Conservation (phyloP, 2,888 invertebrate species). For the Notocelia uddmanniana region DNA sequence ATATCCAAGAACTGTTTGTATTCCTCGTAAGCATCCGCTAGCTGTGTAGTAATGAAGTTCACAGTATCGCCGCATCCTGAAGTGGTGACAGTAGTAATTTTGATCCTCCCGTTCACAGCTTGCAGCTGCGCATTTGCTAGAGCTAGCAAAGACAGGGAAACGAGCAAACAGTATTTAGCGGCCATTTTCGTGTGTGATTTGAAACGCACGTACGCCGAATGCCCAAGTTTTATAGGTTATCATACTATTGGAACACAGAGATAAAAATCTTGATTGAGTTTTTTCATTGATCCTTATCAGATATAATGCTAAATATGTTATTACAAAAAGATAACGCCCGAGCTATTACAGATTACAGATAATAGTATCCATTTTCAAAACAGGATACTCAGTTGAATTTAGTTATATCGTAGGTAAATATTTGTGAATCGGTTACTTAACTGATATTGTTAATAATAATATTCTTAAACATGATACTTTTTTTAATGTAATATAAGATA, state of each 20-base stretch:
- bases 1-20: conserved; percentile 69
- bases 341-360: not conserved
- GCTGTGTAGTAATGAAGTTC: conserved; percentile 61
- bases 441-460: no score
- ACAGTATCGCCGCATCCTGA: conserved; percentile 71
- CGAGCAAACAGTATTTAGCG: conserved; percentile 15
- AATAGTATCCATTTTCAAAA: no score
- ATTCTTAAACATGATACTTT: no score
- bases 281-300: conserved; percentile 14
- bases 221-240: conserved; percentile 7
- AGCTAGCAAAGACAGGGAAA: conserved; percentile 24
- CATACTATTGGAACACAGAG: not conserved
- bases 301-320: conserved; percentile 1
- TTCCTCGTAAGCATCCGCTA: conserved; percentile 62
- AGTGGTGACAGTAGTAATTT: conserved; percentile 68
- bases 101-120: conserved; percentile 68
- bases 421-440: no score
- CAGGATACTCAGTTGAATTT: no score
- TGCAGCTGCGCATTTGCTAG: conserved; percentile 52
- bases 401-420: no score
- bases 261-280: conserved; percentile 11
- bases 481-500: no score
- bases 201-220: conserved; percentile 1
- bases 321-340: not conserved
- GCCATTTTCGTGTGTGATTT: conserved; percentile 27